phyloP scores from a whole-genome alignment of 1,140 invertebrate genomes.

The Camponotus pennsylvanicus region DNA sequence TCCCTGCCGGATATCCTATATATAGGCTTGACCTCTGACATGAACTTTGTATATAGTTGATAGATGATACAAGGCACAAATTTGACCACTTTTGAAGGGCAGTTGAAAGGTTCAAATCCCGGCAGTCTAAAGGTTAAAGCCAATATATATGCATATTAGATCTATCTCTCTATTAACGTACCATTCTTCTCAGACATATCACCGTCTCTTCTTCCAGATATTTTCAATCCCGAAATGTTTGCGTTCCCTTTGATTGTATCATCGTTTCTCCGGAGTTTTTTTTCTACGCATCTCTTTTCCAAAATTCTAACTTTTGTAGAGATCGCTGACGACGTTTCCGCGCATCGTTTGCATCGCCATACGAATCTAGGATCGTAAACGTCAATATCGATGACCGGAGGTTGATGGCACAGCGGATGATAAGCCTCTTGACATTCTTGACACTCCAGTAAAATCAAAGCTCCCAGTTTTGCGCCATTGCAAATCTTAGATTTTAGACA shows the following conservation, averaged over 20 bases:
- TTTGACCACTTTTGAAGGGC: too few species aligned
- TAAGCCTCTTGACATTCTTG: constrained; percentile 77
- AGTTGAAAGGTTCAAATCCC: too few species aligned
- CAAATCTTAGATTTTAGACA: constrained; percentile 72
- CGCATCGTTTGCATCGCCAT: constrained; percentile 76
- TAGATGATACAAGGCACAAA: too few species aligned
- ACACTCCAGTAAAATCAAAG: constrained; percentile 78
- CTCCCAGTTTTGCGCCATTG: constrained; percentile 76
- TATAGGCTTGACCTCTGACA: too few species aligned
- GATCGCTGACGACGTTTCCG: neutral
- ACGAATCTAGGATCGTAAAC: constrained; percentile 75
- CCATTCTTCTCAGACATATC: neutral
- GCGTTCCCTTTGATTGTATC: neutral
- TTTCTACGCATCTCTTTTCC: neutral
- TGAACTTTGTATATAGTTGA: too few species aligned
- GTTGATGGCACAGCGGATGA: constrained; percentile 78
- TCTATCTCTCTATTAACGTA: neutral
- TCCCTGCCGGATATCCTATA: too few species aligned
- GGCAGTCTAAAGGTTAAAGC: too few species aligned
- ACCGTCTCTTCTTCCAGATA: neutral
- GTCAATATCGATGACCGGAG: constrained; percentile 73
- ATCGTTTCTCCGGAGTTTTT: neutral
- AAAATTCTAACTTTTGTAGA: neutral
- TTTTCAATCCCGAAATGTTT: neutral
- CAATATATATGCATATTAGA: too few species aligned